These are phyloP conservation scores for Argyrosomus regius DNA, from an alignment of 2,797 vertebrate genomes.

Conservation along the genomic window DNA sequence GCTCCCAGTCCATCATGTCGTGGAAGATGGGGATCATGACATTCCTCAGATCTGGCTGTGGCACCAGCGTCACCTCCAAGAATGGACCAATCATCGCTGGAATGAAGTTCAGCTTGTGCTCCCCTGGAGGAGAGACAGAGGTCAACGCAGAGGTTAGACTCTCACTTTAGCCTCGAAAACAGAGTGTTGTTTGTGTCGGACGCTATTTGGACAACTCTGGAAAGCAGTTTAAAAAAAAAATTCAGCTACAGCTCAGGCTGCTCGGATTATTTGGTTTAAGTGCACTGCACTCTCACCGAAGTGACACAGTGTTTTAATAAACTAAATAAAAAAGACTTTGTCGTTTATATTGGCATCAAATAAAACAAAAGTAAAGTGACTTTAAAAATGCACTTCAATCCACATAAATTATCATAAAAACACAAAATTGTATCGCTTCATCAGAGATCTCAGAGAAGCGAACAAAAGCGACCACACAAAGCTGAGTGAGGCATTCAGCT, in stretches of 20 bases:
- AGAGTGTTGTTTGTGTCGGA: constrained; percentile 23
- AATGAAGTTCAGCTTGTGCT: constrained; percentile 98
- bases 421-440: constrained; percentile 6
- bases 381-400: constrained; percentile 14
- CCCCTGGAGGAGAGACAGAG: constrained; percentile 84
- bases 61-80: constrained; percentile 97
- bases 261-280: constrained; percentile 2
- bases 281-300: constrained; percentile 11
- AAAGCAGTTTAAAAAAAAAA: background rate
- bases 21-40: constrained; percentile 99
- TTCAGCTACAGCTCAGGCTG: background rate
- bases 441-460: background rate
- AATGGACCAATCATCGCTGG: constrained; percentile 97
- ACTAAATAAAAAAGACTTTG: background rate
- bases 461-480: constrained; percentile 40
- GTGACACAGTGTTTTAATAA: constrained; percentile 6
- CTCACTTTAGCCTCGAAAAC: constrained; percentile 22
- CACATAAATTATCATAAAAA: constrained; percentile 18
- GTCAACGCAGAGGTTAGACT: constrained; percentile 17
- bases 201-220: constrained; percentile 10
- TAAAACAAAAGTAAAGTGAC: constrained; percentile 8
- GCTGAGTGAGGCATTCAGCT: constrained; percentile 10
- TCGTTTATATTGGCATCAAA: background rate
- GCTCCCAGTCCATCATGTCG: constrained; percentile 99
- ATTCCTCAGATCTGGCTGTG: constrained; percentile 96